Conservation (phyloP, 2,888 invertebrate genomes). For the Altica lythri region DNA sequence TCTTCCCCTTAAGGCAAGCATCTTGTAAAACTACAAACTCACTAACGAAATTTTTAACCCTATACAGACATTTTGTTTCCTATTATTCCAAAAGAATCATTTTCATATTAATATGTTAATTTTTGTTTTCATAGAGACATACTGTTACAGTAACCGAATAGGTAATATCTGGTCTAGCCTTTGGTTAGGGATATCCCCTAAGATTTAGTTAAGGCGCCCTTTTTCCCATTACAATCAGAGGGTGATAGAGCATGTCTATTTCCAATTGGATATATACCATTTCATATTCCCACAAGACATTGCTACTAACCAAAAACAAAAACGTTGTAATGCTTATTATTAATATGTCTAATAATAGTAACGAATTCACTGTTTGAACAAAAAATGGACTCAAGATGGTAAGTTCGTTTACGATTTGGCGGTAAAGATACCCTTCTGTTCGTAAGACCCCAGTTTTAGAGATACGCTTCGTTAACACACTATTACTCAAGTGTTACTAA, state of each 20-base stretch:
- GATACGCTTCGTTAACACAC: not conserved
- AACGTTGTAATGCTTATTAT: too few relatives aligned
- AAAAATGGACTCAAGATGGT: conserved; percentile 32
- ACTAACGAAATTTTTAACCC: conserved; percentile 25
- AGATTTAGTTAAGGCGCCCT: conserved; percentile 10
- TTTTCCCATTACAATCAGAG: not conserved
- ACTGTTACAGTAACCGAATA: conserved; percentile 24
- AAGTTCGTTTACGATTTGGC: conserved; percentile 28
- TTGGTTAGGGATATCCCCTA: conserved; percentile 8
- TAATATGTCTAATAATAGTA: too few relatives aligned
- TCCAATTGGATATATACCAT: not conserved
- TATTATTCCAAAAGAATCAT: conserved; percentile 39
- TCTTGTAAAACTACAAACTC: conserved; percentile 26
- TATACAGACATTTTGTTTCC: conserved; percentile 35
- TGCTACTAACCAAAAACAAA: too few relatives aligned
- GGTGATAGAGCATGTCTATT: conserved; percentile 5
- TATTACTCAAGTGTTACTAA: conserved; percentile 10
- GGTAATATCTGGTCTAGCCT: conserved; percentile 15
- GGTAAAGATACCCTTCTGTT: conserved; percentile 17
- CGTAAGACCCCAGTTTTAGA: not conserved
- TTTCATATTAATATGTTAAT: conserved; percentile 47
- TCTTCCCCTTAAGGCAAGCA: conserved; percentile 10
- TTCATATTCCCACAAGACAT: conserved; percentile 1
- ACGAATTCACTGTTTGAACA: too few relatives aligned
- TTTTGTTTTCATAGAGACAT: conserved; percentile 31